Conservation (phyloP, 2,888 invertebrate genomes). For the Drosophila ustulata region DNA sequence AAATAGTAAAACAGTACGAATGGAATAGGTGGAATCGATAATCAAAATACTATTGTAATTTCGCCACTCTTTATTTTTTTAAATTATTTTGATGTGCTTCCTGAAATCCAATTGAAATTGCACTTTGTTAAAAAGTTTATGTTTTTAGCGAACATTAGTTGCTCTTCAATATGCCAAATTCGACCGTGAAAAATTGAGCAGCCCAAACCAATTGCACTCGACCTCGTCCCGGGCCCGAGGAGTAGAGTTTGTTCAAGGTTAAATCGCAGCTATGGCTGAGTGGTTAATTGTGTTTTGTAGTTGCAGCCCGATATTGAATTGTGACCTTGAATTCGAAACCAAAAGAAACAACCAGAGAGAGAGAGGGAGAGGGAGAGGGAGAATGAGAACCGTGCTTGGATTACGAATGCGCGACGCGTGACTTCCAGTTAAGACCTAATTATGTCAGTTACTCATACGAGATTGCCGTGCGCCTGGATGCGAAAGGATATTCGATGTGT, state of each 20-base stretch:
- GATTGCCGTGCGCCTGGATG: constrained; percentile 51
- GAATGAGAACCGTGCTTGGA: constrained; percentile 42
- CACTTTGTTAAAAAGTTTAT: too few species aligned
- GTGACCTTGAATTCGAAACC: constrained; percentile 54
- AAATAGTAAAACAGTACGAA: too few species aligned
- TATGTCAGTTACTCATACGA: constrained; percentile 79
- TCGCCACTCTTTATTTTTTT: too few species aligned
- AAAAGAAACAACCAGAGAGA: constrained; percentile 25
- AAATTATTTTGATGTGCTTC: too few species aligned
- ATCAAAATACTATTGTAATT: too few species aligned
- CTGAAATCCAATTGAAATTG: too few species aligned
- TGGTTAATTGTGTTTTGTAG: constrained; percentile 37
- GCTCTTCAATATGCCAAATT: constrained; percentile 6
- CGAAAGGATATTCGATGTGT: constrained; percentile 17
- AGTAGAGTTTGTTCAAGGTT: constrained; percentile 31
- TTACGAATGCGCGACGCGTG: constrained; percentile 79
- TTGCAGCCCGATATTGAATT: constrained; percentile 29
- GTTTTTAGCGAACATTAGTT: not conserved
- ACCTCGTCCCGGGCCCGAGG: not conserved
- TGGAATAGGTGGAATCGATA: too few species aligned
- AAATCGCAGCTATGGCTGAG: constrained; percentile 34
- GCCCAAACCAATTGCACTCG: constrained; percentile 4
- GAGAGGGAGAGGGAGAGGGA: not conserved
- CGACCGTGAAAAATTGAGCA: constrained; percentile 4
- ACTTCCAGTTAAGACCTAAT: constrained; percentile 81